Conservation (phyloP, 2,888 invertebrate species). For the Hololepta plana region DNA sequence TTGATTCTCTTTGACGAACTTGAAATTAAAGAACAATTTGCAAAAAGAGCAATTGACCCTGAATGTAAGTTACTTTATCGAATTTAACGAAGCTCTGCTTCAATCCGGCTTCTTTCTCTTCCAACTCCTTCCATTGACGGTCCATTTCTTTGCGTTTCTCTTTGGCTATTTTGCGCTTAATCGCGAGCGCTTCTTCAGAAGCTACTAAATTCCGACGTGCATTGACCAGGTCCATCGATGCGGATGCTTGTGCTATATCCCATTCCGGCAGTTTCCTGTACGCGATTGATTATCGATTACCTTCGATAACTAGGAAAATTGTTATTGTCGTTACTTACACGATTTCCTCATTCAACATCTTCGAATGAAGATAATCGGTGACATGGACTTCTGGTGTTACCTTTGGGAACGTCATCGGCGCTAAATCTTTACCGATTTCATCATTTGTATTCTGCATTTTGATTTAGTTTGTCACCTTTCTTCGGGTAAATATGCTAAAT, state of each 20-base stretch:
- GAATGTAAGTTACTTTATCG: constrained; percentile 28
- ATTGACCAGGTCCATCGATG: constrained; percentile 6
- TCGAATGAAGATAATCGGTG: too few relatives aligned
- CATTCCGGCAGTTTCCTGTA: constrained; percentile 6
- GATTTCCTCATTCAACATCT: too few relatives aligned
- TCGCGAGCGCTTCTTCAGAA: constrained; percentile 4
- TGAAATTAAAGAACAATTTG: constrained; percentile 6
- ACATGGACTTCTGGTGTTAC: too few relatives aligned
- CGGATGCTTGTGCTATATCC: constrained; percentile 6
- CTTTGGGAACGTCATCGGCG: too few relatives aligned
- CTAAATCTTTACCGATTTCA: too few relatives aligned
- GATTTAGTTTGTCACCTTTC: too few relatives aligned
- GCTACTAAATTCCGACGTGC: constrained; percentile 4
- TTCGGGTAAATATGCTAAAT: too few relatives aligned
- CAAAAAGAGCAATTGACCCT: constrained; percentile 2
- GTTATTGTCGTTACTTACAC: too few relatives aligned
- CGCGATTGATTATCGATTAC: too few relatives aligned
- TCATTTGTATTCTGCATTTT: too few relatives aligned
- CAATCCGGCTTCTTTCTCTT: constrained; percentile 31
- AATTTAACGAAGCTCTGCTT: constrained; percentile 42
- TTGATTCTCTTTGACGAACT: constrained; percentile 45
- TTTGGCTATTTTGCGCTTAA: constrained; percentile 3
- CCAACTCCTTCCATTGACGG: constrained; percentile 35
- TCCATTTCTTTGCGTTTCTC: constrained; percentile 30
- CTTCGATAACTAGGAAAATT: too few relatives aligned